Evolutionary conservation across 2,113 vertebrate genomes (phyloP), one percentile per base, ranked within the genome.

Genomic region (Aplodontia rufa): DNA sequence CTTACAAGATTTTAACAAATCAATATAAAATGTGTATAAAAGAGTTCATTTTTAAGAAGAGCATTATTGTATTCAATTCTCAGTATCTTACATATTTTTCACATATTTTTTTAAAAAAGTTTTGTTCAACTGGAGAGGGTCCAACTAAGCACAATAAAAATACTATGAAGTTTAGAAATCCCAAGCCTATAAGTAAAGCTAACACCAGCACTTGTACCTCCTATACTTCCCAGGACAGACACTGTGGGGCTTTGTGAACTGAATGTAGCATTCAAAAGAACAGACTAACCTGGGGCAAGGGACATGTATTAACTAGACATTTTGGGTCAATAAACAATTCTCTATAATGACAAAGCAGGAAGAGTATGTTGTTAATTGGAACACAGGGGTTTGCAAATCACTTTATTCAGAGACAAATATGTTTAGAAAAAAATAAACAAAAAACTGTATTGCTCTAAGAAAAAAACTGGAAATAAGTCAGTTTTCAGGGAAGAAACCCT

Each of bases 301-400:
- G 66, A 45, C 9, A 8, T 17, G 19, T 6, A 32, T 14, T 79
- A 95, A 95, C 35, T 12, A 66, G 66, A 49, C 84, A 58, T 42
- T 80, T 40, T 22, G 68, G 55, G 47, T 60, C 22, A 91, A 62
- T 76, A 96, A 93, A 75, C 51, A 87, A 96, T 35, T 47, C 28
- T 49, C n/a, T 94, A 42, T n/a, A 5, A 91, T 45, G n/a, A 84
- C 26, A 95, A 24, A 35, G 40, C 58, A 92, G 81, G 35, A 92
- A 87, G 71, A 95, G 60, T 74, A 60, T 78, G 81, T 83, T 91
- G 6, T 91, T 90, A 80, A 81, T 94, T 91, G 66, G 35, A 89
- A 91, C n/a, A 93, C 62, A 82, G 68, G 84, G 74, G 55, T 87
- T 91, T 97, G 49, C 6, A 84, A 55, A 71, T 81, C 87, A 78